A percentile compares a stretch with the other conserved stretches of the same genome.
Evolutionary conservation across 2,797 vertebrate genomes (phyloP).

Genomic region (Gallinago stenura): DNA sequence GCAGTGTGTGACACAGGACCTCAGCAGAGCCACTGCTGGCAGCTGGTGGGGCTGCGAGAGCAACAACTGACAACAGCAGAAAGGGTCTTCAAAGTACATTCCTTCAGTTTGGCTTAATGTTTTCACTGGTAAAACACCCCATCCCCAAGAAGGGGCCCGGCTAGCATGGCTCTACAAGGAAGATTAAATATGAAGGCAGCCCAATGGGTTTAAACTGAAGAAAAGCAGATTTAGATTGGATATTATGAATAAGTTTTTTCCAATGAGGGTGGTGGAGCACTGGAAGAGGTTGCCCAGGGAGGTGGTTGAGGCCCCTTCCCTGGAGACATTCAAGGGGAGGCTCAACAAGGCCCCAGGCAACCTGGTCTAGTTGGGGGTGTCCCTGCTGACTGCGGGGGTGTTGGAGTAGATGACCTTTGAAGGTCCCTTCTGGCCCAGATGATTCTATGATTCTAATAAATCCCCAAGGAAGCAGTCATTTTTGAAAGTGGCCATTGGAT

Average conservation of each 20-base stretch:
- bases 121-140: neutral
- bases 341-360: no score
- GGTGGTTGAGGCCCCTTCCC: no score
- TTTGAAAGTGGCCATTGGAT: neutral
- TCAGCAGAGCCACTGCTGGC: rapidly evolving
- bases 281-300: no score
- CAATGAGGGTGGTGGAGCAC: no score
- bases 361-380: no score
- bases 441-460: neutral
- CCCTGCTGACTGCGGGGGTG: no score
- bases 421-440: no score
- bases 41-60: neutral
- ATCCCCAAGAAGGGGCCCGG: neutral
- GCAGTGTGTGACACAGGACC: neutral
- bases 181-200: neutral
- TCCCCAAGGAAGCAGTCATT: neutral
- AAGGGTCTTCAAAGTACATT: neutral
- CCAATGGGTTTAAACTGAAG: no score
- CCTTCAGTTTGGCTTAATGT: neutral
- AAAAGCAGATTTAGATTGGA: no score
- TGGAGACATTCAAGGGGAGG: no score
- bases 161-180: neutral
- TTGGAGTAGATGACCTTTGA: no score
- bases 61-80: rapidly evolving
- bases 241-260: no score